A percentile compares a stretch with the other conserved stretches of the same genome.
phyloP scores from a whole-genome alignment of 2,113 vertebrate genomes.

The Accipiter cooperii region DNA sequence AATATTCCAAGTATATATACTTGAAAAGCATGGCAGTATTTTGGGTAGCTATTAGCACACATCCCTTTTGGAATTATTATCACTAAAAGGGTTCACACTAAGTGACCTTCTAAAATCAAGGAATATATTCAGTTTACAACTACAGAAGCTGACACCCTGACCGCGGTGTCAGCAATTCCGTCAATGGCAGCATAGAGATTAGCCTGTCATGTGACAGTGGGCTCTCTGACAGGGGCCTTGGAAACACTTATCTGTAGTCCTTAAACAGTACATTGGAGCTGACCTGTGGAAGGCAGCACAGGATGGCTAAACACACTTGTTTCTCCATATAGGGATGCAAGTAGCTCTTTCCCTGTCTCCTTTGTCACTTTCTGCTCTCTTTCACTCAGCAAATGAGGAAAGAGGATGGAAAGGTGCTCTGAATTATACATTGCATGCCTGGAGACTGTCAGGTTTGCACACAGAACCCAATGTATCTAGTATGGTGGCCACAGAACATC shows the following conservation, averaged over 20 bases:
- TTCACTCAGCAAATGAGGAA: neutral
- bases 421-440: neutral
- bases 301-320: neutral
- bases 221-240: neutral
- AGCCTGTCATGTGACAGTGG: neutral
- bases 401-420: neutral
- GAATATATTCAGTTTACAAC: neutral
- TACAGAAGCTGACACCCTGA: neutral
- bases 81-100: neutral
- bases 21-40: neutral
- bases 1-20: neutral
- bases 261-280: neutral
- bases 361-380: neutral
- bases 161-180: neutral
- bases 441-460: neutral
- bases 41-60: neutral
- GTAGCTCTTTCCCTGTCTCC: neutral
- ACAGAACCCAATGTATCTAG: neutral
- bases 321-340: neutral
- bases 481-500: fast-evolving
- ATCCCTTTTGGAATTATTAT: neutral
- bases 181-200: neutral
- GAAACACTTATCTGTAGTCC: neutral
- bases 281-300: neutral
- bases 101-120: neutral